These are phyloP conservation scores for Melanostigma gelatinosum DNA, from an alignment of 2,113 vertebrate genomes.

Conservation along the genomic window DNA sequence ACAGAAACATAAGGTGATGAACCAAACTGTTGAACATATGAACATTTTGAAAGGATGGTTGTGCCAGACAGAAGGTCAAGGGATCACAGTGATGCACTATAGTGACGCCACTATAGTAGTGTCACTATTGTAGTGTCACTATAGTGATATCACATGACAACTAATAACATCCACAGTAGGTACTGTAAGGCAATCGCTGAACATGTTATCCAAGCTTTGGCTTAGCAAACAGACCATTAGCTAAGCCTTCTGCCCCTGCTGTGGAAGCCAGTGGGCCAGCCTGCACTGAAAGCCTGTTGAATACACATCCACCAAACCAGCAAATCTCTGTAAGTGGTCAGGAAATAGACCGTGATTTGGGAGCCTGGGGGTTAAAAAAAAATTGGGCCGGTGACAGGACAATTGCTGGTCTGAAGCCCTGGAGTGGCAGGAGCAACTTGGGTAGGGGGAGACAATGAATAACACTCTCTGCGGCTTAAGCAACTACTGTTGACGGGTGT, in stretches of 20 bases:
- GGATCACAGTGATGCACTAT: no score
- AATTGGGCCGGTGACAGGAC: constrained; percentile 38
- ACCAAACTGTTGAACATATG: no score
- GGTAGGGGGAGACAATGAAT: not conserved
- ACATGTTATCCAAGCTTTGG: constrained; percentile 8
- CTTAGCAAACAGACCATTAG: constrained; percentile 47
- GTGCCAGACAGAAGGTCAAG: not conserved
- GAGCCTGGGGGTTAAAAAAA: constrained; percentile 21
- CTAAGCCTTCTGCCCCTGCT: constrained; percentile 43
- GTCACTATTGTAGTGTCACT: no score
- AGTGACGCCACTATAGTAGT: no score
- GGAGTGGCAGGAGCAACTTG: not conserved
- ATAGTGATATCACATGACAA: no score
- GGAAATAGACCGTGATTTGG: constrained; percentile 51
- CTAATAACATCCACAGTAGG: not conserved
- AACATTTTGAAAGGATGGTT: no score
- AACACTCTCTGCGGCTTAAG: not conserved
- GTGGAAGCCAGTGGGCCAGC: constrained; percentile 40
- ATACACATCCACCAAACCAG: constrained; percentile 34
- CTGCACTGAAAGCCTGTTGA: constrained; percentile 39
- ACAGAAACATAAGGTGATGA: no score
- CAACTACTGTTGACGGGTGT: not conserved
- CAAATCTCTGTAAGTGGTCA: constrained; percentile 56
- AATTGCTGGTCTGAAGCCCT: constrained; percentile 27
- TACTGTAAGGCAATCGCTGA: not conserved